Percentiles rank a stretch among this genome's conserved stretches.
These are phyloP conservation scores for Argyresthia goedartella DNA, from an alignment of 2,888 invertebrate species.

Conservation along the genomic window DNA sequence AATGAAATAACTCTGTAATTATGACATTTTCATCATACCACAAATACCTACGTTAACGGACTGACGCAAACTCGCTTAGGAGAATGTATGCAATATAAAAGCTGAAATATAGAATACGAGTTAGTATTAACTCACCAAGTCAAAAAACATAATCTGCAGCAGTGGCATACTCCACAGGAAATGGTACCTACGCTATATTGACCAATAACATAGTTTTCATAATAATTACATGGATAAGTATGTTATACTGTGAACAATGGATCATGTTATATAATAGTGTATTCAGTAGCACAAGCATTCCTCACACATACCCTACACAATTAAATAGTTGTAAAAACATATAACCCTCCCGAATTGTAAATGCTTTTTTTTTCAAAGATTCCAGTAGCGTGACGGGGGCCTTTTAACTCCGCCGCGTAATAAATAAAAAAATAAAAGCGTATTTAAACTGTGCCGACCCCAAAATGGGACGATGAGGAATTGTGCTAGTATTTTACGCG, in stretches of 20 bases:
- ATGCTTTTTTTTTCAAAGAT: constrained; percentile 28
- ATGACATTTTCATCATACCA: too few species aligned
- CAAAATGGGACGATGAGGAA: too few species aligned
- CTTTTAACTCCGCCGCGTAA: too few species aligned
- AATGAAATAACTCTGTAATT: too few species aligned
- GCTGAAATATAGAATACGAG: not conserved
- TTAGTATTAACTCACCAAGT: constrained; percentile 39
- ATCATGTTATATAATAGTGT: constrained; percentile 7
- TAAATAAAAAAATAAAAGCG: too few species aligned
- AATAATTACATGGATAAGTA: constrained; percentile 1
- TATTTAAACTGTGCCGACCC: too few species aligned
- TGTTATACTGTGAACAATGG: constrained; percentile 16
- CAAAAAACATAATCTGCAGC: constrained; percentile 41
- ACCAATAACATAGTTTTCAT: not conserved
- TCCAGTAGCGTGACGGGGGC: too few species aligned
- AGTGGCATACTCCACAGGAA: constrained; percentile 21
- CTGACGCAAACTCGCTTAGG: too few species aligned
- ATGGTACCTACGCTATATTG: not conserved
- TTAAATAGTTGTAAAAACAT: constrained; percentile 3
- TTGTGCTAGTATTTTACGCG: too few species aligned
- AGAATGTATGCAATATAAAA: too few species aligned
- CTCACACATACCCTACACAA: constrained; percentile 11
- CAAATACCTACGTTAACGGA: too few species aligned
- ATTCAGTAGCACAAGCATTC: not conserved
- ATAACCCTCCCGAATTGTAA: constrained; percentile 45